A percentile compares a stretch with the other conserved stretches of the same genome.
Evolutionary conservation across 2,113 vertebrate species (phyloP).

Genomic region (Balaeniceps rex): DNA sequence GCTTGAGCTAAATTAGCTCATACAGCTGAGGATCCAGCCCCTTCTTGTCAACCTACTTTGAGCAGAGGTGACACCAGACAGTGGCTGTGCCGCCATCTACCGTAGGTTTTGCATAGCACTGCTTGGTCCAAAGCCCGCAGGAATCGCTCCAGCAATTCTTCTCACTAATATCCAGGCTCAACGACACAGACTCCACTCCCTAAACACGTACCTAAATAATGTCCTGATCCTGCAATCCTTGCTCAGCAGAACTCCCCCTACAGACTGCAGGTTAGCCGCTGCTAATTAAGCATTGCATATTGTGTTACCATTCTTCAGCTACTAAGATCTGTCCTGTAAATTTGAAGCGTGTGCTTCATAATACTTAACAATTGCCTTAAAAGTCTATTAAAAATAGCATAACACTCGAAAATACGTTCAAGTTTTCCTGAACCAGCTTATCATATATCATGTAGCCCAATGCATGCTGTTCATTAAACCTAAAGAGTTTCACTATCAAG

Average conservation of each 20-base stretch:
- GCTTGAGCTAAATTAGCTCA: neutral
- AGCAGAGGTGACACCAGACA: neutral
- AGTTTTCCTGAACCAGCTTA: neutral
- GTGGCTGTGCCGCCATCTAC: constrained; percentile 51
- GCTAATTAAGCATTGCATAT: neutral
- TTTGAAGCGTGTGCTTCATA: neutral
- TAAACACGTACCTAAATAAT: neutral
- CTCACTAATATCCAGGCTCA: neutral
- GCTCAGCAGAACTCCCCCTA: neutral
- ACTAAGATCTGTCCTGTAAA: neutral
- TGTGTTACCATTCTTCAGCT: neutral
- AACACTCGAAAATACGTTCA: neutral
- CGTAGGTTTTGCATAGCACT: neutral
- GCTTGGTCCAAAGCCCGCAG: neutral
- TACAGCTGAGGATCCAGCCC: neutral
- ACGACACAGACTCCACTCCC: neutral
- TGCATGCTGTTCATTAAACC: neutral
- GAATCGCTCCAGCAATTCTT: neutral
- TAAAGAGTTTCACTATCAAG: neutral
- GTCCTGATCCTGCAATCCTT: neutral
- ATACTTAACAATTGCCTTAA: neutral
- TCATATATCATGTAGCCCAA: neutral
- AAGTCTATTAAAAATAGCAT: neutral
- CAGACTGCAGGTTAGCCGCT: neutral
- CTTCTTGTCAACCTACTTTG: neutral